Evolutionary conservation across 1,140 invertebrate genomes (phyloP).

Genomic region (Trachymyrmex septentrionalis): DNA sequence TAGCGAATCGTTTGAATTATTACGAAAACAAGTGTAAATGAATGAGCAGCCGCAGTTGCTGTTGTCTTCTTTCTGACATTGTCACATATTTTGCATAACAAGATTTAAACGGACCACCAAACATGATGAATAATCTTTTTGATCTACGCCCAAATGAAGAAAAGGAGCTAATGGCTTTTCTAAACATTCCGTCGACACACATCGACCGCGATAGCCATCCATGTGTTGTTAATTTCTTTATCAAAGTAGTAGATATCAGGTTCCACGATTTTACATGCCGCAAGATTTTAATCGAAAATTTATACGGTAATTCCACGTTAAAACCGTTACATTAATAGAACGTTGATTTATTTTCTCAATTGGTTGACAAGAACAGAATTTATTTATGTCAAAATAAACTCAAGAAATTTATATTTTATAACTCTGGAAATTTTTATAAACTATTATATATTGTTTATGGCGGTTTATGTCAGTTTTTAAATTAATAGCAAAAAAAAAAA

Average conservation of each 20-base stretch:
- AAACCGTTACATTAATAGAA: background rate
- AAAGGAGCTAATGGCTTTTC: slow-evolving; percentile 49
- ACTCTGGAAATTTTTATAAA: background rate
- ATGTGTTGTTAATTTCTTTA: slow-evolving; percentile 58
- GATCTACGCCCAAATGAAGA: slow-evolving; percentile 50
- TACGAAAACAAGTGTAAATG: slow-evolving; percentile 34
- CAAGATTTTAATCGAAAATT: background rate
- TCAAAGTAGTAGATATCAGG: slow-evolving; percentile 3
- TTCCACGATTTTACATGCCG: background rate
- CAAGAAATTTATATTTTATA: background rate
- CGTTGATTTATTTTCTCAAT: background rate
- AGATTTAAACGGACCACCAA: background rate
- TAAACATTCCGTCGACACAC: slow-evolving; percentile 37
- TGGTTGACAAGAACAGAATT: background rate
- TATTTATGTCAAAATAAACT: background rate
- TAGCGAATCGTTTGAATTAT: background rate
- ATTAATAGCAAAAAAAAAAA: background rate
- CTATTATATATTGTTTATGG: background rate
- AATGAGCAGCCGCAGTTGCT: slow-evolving; percentile 34
- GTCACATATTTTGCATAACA: slow-evolving; percentile 23
- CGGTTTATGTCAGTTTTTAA: background rate
- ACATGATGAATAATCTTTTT: slow-evolving; percentile 63
- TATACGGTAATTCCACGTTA: background rate
- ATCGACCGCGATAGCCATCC: slow-evolving; percentile 28
- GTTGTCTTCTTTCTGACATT: background rate